Conservation (phyloP, 2,113 vertebrate species). For the Stomatorhinus ivindoensis region DNA sequence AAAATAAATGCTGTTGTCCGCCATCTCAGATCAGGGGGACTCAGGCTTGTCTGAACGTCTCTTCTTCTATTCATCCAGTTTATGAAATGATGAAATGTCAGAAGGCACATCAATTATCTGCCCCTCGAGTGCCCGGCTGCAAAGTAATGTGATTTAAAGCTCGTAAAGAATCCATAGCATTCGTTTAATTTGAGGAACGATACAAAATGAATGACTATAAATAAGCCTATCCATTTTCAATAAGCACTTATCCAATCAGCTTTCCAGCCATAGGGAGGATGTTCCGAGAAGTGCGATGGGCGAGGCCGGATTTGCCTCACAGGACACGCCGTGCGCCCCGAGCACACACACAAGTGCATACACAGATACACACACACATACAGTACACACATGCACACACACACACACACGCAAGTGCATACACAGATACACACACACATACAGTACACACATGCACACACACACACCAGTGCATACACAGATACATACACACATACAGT, state of each 20-base stretch:
- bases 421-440: background rate
- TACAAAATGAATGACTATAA: slow-evolving; percentile 6
- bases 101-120: background rate
- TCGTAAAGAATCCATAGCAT: slow-evolving; percentile 6
- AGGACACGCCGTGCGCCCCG: background rate
- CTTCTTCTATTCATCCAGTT: background rate
- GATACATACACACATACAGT: background rate
- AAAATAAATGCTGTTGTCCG: background rate
- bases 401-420: background rate
- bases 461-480: background rate
- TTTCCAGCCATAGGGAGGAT: background rate
- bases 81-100: background rate
- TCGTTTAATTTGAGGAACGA: background rate
- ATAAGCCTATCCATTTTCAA: slow-evolving; percentile 9
- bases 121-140: background rate
- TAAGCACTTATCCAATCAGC: slow-evolving; percentile 5
- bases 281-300: background rate
- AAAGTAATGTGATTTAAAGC: slow-evolving; percentile 7
- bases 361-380: background rate
- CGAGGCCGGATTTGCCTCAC: background rate
- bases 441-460: background rate
- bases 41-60: background rate
- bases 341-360: background rate
- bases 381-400: background rate
- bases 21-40: background rate